Conservation (phyloP, 2,113 vertebrate species). For the Turdus rufiventris region DNA sequence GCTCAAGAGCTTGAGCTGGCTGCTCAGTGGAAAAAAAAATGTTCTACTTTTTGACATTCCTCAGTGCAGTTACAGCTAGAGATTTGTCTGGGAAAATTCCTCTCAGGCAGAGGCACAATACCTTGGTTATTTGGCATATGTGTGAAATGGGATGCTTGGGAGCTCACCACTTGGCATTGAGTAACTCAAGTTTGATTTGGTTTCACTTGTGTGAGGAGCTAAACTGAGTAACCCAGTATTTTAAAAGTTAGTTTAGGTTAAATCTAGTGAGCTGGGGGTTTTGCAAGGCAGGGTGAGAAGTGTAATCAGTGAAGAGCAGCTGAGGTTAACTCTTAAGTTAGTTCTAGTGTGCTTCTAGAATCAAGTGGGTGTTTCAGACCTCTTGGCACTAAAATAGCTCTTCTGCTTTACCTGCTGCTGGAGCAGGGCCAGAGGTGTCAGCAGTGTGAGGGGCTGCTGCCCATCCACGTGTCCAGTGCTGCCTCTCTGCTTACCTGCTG, state of each 20-base stretch:
- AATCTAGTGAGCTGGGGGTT: background rate
- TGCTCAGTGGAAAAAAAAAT: background rate
- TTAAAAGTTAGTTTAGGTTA: background rate
- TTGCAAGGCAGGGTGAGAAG: background rate
- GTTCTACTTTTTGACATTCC: background rate
- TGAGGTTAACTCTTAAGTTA: background rate
- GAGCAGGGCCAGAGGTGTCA: accelerated
- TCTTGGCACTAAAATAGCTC: background rate
- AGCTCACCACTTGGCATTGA: background rate
- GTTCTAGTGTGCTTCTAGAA: background rate
- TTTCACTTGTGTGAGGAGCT: background rate
- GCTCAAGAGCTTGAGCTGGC: background rate
- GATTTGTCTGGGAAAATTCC: background rate
- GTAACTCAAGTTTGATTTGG: background rate
- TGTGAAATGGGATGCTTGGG: background rate
- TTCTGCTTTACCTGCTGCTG: background rate
- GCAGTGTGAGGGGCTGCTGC: background rate
- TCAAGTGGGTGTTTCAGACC: background rate
- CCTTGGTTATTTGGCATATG: background rate
- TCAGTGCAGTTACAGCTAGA: background rate
- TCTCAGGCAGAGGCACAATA: background rate
- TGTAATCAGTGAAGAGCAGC: background rate
- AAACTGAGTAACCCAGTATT: background rate
- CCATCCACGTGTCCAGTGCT: background rate
- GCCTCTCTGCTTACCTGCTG: no score